These are phyloP conservation scores for Volucella bombylans DNA, from an alignment of 2,888 invertebrate species.

Conservation along the genomic window DNA sequence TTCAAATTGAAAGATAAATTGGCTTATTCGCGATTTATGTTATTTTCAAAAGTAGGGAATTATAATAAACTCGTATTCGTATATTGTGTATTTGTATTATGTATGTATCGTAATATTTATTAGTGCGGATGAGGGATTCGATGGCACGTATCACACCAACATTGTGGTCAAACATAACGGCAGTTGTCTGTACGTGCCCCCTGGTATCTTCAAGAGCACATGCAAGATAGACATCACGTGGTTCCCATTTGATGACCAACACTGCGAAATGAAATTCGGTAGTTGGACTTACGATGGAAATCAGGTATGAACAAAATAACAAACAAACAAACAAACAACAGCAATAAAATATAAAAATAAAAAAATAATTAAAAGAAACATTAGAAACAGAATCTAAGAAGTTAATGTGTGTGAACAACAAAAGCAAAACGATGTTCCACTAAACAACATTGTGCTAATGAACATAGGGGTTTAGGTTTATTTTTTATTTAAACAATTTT, in stretches of 20 bases:
- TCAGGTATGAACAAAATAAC: slow-evolving; percentile 87
- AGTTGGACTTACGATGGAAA: slow-evolving; percentile 99
- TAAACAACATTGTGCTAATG: slow-evolving; percentile 55
- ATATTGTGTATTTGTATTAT: slow-evolving; percentile 63
- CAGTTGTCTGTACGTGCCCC: slow-evolving; percentile 99
- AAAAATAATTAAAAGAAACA: slow-evolving; percentile 36
- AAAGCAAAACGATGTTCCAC: slow-evolving; percentile 49
- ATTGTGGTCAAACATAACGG: slow-evolving; percentile 99
- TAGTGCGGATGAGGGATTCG: slow-evolving; percentile 99
- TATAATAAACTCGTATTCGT: slow-evolving; percentile 32
- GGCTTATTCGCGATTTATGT: slow-evolving; percentile 47
- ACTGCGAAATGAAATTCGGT: slow-evolving; percentile 99
- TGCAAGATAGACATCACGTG: slow-evolving; percentile 99
- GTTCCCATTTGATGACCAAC: slow-evolving; percentile 99
- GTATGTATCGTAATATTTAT: slow-evolving; percentile 78
- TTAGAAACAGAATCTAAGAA: slow-evolving; percentile 40
- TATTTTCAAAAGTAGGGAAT: slow-evolving; percentile 44
- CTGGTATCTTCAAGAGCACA: slow-evolving; percentile 99
- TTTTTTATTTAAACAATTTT: slow-evolving; percentile 5
- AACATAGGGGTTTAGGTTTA: slow-evolving; percentile 53
- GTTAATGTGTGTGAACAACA: slow-evolving; percentile 41
- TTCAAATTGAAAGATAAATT: slow-evolving; percentile 43
- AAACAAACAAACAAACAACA: slow-evolving; percentile 58
- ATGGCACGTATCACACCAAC: slow-evolving; percentile 99
- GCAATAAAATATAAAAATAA: slow-evolving; percentile 52